Base-by-base conservation (phyloP, 2,888 invertebrate species). In the Falcaria lacertinaria region DNA sequence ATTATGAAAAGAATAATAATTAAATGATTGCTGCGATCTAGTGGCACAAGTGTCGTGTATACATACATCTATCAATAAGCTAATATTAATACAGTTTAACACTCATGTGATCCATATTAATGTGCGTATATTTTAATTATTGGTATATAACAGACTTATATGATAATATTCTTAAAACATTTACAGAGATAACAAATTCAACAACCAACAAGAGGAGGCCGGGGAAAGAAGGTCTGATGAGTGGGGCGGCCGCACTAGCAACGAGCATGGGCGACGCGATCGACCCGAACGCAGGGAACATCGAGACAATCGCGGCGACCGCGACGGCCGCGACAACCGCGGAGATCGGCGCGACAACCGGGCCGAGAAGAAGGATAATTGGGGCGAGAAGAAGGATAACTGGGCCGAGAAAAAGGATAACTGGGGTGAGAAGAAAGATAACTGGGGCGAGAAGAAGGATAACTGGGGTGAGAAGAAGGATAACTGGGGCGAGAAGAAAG, bases 171-270 rank as follows among this genome's bases (percentile, higher is more conserved):
- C n/a, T n/a, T n/a, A n/a, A 17, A 28, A 11, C 7, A 44, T 39
- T 57, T 66, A 44, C 60, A 67, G 67, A 4, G 67, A 65, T 19
- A 70, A 74, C 42, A 74, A 67, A 51, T 74, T 61, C 47, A 68
- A 69, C 44, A 68, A 69, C 43, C 73, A 77, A 54, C 57, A 63
- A 14, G 69, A 75, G 43, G 74, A 80, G 32, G 65, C 71, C 48
- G 71, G 79, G 28, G 75, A 78, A 17, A 73, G 65, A 37, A 68
- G 63, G 41, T 47, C 57, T 11, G 78, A 79, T 15, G 73, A 78
- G 15, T 63, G 71, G 69, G 69, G 72, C 7, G 61, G 62, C 41
- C 65, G 63, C 36, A 55, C 54, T 1, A 55, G 64, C 22, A 56
- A 48, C 17, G 42, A 42, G 13, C 40, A 37, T 3, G 28, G 52